Conservation (phyloP, 2,113 vertebrate species). For the Marmota monax region DNA sequence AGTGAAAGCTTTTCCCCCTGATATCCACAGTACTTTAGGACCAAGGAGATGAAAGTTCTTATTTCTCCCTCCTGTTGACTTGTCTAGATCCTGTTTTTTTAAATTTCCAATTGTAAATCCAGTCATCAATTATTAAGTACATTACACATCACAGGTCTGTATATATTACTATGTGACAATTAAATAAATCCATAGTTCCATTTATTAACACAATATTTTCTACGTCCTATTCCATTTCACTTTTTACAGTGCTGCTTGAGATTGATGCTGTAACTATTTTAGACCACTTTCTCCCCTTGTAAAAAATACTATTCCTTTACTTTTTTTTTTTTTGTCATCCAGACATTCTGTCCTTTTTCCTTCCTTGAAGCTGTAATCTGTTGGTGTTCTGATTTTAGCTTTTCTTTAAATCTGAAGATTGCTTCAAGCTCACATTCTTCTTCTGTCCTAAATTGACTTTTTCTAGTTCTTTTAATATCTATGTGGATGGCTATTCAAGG, state of each 20-base stretch:
- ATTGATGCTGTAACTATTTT: not conserved
- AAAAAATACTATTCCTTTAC: not conserved
- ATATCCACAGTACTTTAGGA: not conserved
- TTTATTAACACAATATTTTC: not conserved
- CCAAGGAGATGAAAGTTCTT: not conserved
- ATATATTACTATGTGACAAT: slow-evolving; percentile 13
- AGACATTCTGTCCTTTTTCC: not conserved
- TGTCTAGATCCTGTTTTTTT: not conserved
- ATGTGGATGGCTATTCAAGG: not conserved
- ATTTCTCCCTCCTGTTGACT: not conserved
- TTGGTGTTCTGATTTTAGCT: slow-evolving; percentile 47
- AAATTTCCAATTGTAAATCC: not conserved
- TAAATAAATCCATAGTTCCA: not conserved
- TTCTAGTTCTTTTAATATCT: slow-evolving; percentile 9
- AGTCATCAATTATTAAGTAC: slow-evolving; percentile 26
- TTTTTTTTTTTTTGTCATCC: slow-evolving; percentile 36
- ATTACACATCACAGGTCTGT: slow-evolving; percentile 41
- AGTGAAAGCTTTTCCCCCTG: not conserved
- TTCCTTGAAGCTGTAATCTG: slow-evolving; percentile 3
- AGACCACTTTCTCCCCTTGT: not conserved
- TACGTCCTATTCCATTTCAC: not conserved
- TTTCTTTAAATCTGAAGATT: slow-evolving; percentile 56
- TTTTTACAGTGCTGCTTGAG: not conserved
- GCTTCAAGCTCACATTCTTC: slow-evolving; percentile 16
- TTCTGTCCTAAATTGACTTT: slow-evolving; percentile 31